A percentile compares a stretch with the other conserved stretches of the same genome.
Conservation (phyloP, 2,797 vertebrate species). For the Microctenopoma lineatum region DNA sequence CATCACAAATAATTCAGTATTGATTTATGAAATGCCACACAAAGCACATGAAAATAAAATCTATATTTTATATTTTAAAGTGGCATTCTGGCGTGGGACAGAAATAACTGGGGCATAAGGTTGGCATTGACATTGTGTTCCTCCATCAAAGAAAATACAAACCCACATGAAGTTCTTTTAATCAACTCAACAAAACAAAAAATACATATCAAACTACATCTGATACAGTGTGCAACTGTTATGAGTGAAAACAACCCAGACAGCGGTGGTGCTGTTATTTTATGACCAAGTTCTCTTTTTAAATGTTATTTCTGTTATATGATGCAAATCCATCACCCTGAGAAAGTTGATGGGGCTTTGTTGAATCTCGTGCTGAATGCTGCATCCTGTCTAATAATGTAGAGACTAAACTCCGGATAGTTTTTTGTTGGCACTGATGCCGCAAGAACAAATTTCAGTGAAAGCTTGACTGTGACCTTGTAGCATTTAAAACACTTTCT, state of each 20-base stretch:
- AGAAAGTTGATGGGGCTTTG: neutral
- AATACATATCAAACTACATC: constrained; percentile 6
- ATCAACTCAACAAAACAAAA: constrained; percentile 7
- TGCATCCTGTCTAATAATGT: neutral
- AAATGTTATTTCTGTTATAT: neutral
- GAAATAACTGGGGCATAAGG: constrained; percentile 10
- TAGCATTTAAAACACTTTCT: neutral
- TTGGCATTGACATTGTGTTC: neutral
- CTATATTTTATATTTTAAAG: neutral
- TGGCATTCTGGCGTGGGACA: neutral
- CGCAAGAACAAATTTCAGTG: neutral
- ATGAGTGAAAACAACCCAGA: constrained; percentile 5
- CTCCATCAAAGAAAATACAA: constrained; percentile 4
- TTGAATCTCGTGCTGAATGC: neutral
- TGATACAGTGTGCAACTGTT: constrained; percentile 1
- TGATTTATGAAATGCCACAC: neutral
- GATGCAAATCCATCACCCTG: neutral
- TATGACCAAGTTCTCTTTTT: neutral
- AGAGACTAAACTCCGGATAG: neutral
- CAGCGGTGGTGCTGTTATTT: neutral
- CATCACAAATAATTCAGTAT: neutral
- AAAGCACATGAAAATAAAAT: neutral
- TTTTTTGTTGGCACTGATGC: neutral
- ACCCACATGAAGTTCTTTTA: constrained; percentile 11
- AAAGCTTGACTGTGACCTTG: neutral